Evolutionary conservation across 2,888 invertebrate species (phyloP).

Genomic region (Zootermopsis nevadensis): DNA sequence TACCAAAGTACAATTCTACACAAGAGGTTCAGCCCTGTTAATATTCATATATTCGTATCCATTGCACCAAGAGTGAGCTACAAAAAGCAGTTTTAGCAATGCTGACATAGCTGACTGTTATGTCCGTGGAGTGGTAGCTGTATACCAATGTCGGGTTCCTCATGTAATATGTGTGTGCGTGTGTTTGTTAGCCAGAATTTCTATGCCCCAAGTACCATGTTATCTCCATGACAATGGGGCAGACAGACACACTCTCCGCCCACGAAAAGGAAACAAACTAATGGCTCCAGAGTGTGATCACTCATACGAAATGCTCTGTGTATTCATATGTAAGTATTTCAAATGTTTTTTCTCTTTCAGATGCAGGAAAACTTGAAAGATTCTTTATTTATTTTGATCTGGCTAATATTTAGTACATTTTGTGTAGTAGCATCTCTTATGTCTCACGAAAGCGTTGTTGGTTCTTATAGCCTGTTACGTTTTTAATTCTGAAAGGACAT

Average conservation of each 20-base stretch:
- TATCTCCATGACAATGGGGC: constrained; percentile 37
- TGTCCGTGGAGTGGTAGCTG: neutral
- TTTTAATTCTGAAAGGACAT: no score
- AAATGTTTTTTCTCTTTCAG: constrained; percentile 6
- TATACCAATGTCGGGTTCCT: constrained; percentile 33
- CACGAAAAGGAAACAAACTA: neutral
- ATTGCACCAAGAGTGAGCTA: neutral
- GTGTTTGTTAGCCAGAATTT: constrained; percentile 24
- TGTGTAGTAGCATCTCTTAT: no score
- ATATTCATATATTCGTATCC: constrained; percentile 32
- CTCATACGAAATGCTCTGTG: constrained; percentile 26
- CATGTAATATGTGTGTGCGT: constrained; percentile 29
- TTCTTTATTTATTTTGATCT: no score
- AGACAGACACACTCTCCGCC: constrained; percentile 17
- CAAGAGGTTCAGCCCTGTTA: neutral
- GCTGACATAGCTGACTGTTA: constrained; percentile 15
- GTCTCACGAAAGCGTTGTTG: no score
- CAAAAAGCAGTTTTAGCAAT: constrained; percentile 12
- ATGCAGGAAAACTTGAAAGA: no score
- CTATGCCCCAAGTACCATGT: constrained; percentile 35
- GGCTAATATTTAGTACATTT: no score
- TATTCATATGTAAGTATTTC: constrained; percentile 23
- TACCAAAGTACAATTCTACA: neutral
- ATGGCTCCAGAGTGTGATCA: neutral
- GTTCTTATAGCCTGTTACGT: no score